phyloP scores from a whole-genome alignment of 2,797 vertebrate species.

The Karalla daura region DNA sequence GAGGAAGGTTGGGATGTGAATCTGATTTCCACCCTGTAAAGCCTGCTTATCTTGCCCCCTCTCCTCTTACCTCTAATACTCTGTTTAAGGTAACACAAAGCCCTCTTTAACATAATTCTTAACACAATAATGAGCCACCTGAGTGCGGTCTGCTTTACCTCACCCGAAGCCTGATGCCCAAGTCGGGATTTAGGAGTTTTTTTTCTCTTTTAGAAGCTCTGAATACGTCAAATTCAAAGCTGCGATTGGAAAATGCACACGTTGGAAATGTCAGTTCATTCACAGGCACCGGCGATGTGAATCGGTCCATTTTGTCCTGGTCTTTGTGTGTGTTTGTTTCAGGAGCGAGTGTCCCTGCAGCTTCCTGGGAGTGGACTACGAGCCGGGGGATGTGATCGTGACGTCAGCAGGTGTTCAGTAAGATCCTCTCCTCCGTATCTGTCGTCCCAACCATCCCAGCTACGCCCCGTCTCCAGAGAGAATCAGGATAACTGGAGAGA shows the following conservation, averaged over 20 bases:
- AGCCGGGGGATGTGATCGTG: conserved; percentile 91
- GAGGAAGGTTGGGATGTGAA: background rate
- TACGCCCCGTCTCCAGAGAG: too few species aligned
- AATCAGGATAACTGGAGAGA: too few species aligned
- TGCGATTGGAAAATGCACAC: too few species aligned
- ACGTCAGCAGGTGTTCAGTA: conserved; percentile 95
- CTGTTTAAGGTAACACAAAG: conserved; percentile 39
- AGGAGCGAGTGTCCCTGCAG: conserved; percentile 94
- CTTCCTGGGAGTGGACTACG: conserved; percentile 91
- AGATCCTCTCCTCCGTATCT: conserved; percentile 67
- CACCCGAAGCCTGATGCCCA: background rate
- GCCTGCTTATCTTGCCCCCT: conserved; percentile 4
- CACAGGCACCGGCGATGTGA: background rate
- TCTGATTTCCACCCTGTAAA: conserved; percentile 8
- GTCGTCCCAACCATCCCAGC: too few species aligned
- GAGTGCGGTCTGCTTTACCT: background rate
- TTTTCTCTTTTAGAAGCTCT: background rate
- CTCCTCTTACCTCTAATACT: conserved; percentile 32
- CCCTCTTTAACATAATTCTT: conserved; percentile 28
- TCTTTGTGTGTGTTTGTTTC: conserved; percentile 13
- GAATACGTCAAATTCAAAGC: background rate
- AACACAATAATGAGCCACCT: conserved; percentile 9
- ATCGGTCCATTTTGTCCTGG: background rate
- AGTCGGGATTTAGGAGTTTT: background rate
- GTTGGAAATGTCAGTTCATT: too few species aligned